Conservation (phyloP, 2,113 vertebrate species). For the Rhabdomys dilectus region DNA sequence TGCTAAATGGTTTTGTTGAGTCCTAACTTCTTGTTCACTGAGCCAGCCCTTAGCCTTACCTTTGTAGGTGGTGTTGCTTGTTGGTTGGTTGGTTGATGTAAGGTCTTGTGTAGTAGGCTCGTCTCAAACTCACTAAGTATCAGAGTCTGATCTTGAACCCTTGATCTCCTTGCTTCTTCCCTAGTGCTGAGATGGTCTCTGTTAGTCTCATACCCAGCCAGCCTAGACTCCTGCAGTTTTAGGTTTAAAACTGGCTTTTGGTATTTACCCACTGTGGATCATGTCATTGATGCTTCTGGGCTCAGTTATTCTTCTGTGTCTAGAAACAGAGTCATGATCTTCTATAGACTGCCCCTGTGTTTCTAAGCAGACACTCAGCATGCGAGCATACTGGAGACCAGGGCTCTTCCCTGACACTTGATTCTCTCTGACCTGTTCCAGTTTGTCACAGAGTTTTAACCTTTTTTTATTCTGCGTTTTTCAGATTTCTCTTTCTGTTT, state of each 20-base stretch:
- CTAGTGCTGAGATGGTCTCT: too few species aligned
- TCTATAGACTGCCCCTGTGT: too few species aligned
- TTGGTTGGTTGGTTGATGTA: too few species aligned
- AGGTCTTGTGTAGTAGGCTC: not conserved
- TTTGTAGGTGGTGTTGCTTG: not conserved
- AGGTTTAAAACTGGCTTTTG: not conserved
- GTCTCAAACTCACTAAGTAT: not conserved
- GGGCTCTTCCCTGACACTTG: not conserved
- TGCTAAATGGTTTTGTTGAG: not conserved
- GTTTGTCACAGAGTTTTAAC: not conserved
- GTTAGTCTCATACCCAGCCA: too few species aligned
- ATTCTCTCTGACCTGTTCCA: not conserved
- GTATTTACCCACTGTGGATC: not conserved
- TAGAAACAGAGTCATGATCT: not conserved
- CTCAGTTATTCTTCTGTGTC: not conserved
- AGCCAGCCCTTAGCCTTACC: not conserved
- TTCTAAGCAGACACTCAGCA: not conserved
- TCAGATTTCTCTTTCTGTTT: not conserved
- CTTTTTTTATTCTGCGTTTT: not conserved
- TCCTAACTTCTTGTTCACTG: not conserved
- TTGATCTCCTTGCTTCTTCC: not conserved
- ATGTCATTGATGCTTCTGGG: not conserved
- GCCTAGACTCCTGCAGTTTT: not conserved
- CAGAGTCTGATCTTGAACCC: not conserved
- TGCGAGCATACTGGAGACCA: not conserved